Conservation (phyloP, 2,888 invertebrate genomes). For the Eumacrocentrus americanus region DNA sequence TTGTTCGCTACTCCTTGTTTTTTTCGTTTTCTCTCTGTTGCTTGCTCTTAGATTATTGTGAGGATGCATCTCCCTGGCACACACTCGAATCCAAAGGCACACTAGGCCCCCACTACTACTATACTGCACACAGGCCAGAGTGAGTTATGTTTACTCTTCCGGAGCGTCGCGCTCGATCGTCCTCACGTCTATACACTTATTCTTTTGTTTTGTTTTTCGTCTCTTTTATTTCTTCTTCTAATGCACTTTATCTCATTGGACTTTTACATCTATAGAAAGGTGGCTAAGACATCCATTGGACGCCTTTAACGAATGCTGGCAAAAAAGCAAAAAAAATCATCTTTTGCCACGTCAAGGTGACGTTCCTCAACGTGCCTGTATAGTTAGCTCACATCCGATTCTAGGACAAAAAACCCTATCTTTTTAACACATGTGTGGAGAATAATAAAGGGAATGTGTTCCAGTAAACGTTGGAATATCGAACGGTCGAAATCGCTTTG, state of each 20-base stretch:
- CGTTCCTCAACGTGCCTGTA: conserved; percentile 11
- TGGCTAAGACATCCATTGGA: conserved; percentile 22
- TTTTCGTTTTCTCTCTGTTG: background rate
- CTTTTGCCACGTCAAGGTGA: conserved; percentile 16
- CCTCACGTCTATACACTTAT: background rate
- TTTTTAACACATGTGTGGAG: background rate
- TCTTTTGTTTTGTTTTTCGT: background rate
- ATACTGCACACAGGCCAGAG: conserved; percentile 26
- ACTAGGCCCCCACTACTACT: conserved; percentile 1
- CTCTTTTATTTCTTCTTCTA: conserved; percentile 13
- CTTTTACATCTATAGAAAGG: conserved; percentile 14
- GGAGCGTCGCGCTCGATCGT: conserved; percentile 29
- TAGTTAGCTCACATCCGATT: background rate
- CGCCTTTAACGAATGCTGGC: conserved; percentile 8
- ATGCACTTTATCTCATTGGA: conserved; percentile 23
- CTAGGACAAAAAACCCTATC: background rate
- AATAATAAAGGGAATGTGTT: conserved; percentile 31
- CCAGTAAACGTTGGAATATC: conserved; percentile 50
- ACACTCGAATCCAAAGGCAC: no score
- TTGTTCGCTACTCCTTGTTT: conserved; percentile 19
- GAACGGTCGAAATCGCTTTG: conserved; percentile 51
- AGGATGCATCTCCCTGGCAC: no score
- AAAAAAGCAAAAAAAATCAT: background rate
- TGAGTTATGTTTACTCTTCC: conserved; percentile 40
- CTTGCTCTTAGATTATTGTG: conserved; percentile 8